Evolutionary conservation across 2,113 vertebrate species (phyloP).

Genomic region (Kobus ellipsiprymnus): DNA sequence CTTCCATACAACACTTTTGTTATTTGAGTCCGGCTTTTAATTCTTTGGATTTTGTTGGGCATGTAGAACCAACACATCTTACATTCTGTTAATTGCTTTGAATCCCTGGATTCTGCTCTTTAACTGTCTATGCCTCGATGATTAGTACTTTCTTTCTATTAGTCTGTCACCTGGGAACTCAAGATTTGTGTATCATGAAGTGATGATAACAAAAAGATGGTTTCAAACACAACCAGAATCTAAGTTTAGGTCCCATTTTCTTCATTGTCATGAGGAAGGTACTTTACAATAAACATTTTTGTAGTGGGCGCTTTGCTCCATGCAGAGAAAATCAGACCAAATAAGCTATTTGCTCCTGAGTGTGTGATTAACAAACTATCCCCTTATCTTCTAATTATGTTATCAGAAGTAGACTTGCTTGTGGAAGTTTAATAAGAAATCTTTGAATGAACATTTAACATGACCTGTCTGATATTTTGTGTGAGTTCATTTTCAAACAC

Average conservation of each 20-base stretch:
- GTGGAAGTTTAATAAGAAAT: conserved; percentile 50
- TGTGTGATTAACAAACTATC: conserved; percentile 53
- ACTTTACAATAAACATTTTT: neutral
- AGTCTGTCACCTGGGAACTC: neutral
- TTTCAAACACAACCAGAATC: neutral
- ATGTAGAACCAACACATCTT: neutral
- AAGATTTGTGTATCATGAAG: neutral
- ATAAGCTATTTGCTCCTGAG: conserved; percentile 41
- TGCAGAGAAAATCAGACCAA: conserved; percentile 2
- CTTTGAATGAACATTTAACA: conserved; percentile 36
- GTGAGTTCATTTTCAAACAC: conserved; percentile 9
- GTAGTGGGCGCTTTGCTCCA: neutral
- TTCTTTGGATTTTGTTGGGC: neutral
- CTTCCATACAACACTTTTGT: neutral
- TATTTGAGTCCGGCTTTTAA: neutral
- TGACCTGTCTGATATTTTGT: conserved; percentile 17
- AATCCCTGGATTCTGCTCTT: neutral
- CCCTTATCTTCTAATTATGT: conserved; percentile 38
- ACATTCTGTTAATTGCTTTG: neutral
- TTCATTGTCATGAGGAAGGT: neutral
- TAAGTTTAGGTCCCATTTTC: neutral
- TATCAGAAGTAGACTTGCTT: conserved; percentile 29
- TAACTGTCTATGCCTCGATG: neutral
- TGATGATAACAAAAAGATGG: neutral
- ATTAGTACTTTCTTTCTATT: neutral